phyloP scores from a whole-genome alignment of 2,797 vertebrate species.

The Nannoperca obscura region DNA sequence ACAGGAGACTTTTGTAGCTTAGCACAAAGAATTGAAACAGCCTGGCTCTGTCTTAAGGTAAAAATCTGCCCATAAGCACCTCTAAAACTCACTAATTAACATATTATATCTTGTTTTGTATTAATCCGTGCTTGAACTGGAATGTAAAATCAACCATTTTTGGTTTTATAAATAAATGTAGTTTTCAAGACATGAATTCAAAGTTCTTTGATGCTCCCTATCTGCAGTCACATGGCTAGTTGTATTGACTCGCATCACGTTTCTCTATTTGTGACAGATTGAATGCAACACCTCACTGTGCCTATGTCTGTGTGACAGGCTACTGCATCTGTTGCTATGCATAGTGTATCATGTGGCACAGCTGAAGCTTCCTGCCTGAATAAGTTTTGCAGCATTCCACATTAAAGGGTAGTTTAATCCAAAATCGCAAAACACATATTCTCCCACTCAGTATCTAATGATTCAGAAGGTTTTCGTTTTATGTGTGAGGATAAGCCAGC shows the following conservation, averaged over 20 bases:
- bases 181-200: background rate
- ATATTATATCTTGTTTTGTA: background rate
- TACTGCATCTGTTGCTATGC: constrained; percentile 15
- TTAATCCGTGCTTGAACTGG: background rate
- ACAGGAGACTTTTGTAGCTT: background rate
- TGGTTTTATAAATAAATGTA: background rate
- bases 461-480: background rate
- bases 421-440: background rate
- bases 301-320: background rate
- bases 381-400: background rate
- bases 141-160: background rate
- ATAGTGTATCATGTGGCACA: background rate
- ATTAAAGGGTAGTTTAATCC: constrained; percentile 10
- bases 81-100: background rate
- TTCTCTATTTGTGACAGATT: constrained; percentile 20
- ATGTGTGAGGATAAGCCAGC: background rate
- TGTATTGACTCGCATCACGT: background rate
- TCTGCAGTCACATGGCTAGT: background rate
- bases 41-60: too few species aligned
- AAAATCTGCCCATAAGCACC: background rate
- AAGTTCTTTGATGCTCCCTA: background rate
- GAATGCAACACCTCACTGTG: constrained; percentile 17
- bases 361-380: constrained; percentile 15
- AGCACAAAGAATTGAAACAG: background rate
- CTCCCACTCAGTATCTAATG: background rate